Percentiles rank a stretch among this genome's conserved stretches.
Evolutionary conservation across 2,113 vertebrate species (phyloP).

Genomic region (Zosterops hypoxanthus): DNA sequence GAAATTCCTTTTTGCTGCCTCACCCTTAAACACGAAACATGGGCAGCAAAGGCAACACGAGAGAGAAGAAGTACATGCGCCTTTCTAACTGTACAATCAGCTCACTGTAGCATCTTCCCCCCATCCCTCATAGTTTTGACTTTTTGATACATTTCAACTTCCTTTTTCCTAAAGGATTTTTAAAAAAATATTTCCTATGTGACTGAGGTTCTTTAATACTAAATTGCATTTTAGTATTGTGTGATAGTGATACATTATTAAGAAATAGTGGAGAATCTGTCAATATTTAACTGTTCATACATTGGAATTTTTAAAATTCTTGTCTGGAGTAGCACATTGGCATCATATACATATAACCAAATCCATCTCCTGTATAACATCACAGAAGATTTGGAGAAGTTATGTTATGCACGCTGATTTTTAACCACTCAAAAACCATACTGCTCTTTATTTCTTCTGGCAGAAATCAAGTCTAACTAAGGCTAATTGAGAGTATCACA

Average conservation of each 20-base stretch:
- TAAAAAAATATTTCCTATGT: not conserved
- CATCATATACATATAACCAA: not conserved
- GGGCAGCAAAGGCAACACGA: not conserved
- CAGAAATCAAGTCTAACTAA: not conserved
- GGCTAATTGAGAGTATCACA: not conserved
- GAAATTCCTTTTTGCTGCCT: conserved; percentile 34
- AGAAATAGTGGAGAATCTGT: not conserved
- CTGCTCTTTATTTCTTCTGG: not conserved
- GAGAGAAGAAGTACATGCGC: not conserved
- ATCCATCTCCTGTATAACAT: not conserved
- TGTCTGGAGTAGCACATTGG: not conserved
- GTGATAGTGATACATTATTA: not conserved
- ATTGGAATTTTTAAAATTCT: not conserved
- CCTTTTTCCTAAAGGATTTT: not conserved
- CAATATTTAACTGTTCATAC: not conserved
- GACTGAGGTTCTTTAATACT: not conserved
- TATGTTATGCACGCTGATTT: not conserved
- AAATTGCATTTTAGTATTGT: not conserved
- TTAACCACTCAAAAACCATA: not conserved
- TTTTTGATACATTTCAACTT: not conserved
- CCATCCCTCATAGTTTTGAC: not conserved
- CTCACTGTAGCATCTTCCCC: not conserved
- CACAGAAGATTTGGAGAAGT: not conserved
- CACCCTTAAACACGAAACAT: not conserved
- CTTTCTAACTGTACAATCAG: not conserved